Percentiles rank a stretch among this genome's conserved stretches.
phyloP scores from a whole-genome alignment of 2,888 invertebrate species.

The Rhagophthalmus giganteus region DNA sequence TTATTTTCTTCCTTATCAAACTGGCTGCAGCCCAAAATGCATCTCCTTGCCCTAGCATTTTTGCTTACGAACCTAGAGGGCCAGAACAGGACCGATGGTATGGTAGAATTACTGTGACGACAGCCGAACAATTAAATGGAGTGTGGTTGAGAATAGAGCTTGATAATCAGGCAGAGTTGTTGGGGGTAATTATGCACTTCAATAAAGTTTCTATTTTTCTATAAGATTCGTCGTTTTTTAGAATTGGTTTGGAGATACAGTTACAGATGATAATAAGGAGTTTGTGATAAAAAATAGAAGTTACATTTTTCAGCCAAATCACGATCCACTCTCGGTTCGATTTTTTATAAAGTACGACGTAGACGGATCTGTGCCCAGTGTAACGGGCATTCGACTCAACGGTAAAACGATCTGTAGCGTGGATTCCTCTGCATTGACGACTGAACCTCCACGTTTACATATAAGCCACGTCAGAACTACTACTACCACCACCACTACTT shows the following conservation, averaged over 20 bases:
- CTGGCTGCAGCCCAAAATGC: constrained; percentile 31
- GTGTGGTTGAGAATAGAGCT: constrained; percentile 63
- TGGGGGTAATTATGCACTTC: constrained; percentile 58
- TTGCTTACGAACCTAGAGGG: constrained; percentile 46
- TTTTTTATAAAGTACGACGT: constrained; percentile 66
- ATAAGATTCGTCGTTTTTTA: no score
- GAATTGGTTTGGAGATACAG: constrained; percentile 61
- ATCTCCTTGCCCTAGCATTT: constrained; percentile 63
- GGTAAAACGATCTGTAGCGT: constrained; percentile 62
- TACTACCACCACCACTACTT: background rate
- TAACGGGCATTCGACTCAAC: constrained; percentile 60
- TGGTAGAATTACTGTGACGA: constrained; percentile 60
- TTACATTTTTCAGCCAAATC: constrained; percentile 60
- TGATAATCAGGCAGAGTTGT: constrained; percentile 62
- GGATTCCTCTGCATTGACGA: background rate
- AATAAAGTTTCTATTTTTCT: background rate
- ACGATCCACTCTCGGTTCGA: constrained; percentile 58
- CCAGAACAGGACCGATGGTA: constrained; percentile 61
- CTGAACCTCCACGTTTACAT: background rate
- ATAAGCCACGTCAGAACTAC: constrained; percentile 5
- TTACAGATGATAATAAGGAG: constrained; percentile 61
- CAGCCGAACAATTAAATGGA: constrained; percentile 62
- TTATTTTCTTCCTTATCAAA: background rate
- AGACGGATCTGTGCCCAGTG: constrained; percentile 56
- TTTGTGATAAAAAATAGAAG: constrained; percentile 63